phyloP scores from a whole-genome alignment of 2,113 vertebrate genomes.

The Smithornis capensis region DNA sequence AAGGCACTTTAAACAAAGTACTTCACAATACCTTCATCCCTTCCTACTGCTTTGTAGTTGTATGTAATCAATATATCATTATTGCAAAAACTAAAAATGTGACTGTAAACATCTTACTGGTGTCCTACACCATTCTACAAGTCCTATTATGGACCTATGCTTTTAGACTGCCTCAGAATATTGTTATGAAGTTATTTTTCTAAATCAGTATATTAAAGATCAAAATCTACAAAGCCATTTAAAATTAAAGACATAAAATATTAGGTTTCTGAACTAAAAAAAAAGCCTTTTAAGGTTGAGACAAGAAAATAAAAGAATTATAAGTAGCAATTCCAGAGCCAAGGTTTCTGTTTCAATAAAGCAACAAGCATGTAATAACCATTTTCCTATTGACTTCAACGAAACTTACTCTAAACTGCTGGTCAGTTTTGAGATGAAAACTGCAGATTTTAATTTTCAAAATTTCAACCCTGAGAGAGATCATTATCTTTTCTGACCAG shows the following conservation, averaged over 20 bases:
- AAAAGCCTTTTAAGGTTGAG: background rate
- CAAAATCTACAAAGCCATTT: background rate
- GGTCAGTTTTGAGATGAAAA: background rate
- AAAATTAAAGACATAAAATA: background rate
- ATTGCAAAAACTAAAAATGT: background rate
- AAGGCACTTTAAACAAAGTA: background rate
- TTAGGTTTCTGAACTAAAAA: background rate
- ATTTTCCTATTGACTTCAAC: background rate
- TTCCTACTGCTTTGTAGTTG: background rate
- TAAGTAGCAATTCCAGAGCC: background rate
- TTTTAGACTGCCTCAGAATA: background rate
- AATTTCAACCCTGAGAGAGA: background rate
- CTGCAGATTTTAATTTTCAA: background rate
- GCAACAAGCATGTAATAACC: background rate
- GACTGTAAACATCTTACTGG: background rate
- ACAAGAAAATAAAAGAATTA: background rate
- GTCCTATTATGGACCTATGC: background rate
- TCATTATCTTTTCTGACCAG: background rate
- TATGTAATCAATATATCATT: background rate
- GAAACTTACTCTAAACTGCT: background rate
- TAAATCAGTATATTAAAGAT: background rate
- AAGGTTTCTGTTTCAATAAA: background rate
- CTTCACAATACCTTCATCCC: background rate
- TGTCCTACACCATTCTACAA: background rate
- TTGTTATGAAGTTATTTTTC: background rate